Percentiles rank a stretch among this genome's conserved stretches.
These are phyloP conservation scores for Danaus chrysippus DNA, from an alignment of 2,888 invertebrate species.

Conservation along the genomic window DNA sequence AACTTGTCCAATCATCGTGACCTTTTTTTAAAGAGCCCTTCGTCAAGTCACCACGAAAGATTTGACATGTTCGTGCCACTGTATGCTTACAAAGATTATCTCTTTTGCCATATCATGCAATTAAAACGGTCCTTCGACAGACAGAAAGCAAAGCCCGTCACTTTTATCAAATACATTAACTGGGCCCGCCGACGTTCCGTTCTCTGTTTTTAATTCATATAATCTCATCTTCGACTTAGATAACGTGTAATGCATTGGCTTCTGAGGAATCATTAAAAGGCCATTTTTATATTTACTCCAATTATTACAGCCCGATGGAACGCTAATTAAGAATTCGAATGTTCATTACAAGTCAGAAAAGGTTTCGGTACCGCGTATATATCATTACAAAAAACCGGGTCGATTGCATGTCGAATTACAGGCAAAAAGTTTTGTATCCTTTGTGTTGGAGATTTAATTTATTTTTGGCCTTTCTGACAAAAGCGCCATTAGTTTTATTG, in stretches of 20 bases:
- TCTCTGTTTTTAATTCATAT: constrained; percentile 53
- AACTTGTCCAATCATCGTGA: constrained; percentile 28
- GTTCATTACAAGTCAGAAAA: constrained; percentile 31
- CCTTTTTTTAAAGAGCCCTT: constrained; percentile 31
- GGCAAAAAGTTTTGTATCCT: constrained; percentile 22
- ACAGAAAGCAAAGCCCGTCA: constrained; percentile 75
- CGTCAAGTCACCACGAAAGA: constrained; percentile 41
- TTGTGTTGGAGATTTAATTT: constrained; percentile 22
- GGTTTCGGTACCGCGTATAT: constrained; percentile 27
- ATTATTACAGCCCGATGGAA: constrained; percentile 51
- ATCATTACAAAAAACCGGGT: constrained; percentile 29
- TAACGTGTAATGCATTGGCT: constrained; percentile 72
- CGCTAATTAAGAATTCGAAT: constrained; percentile 55
- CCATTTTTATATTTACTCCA: constrained; percentile 52
- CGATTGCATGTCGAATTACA: constrained; percentile 28
- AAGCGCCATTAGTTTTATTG: not conserved
- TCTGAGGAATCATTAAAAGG: constrained; percentile 70
- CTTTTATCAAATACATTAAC: constrained; percentile 77
- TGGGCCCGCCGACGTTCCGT: constrained; percentile 68
- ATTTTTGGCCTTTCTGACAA: constrained; percentile 19
- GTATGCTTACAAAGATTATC: constrained; percentile 39
- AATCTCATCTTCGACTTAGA: constrained; percentile 60
- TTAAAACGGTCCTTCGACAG: constrained; percentile 61
- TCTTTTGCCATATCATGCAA: constrained; percentile 69
- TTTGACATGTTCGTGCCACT: constrained; percentile 53